Evolutionary conservation across 2,888 invertebrate species (phyloP).

Genomic region (Osedax frankpressi): DNA sequence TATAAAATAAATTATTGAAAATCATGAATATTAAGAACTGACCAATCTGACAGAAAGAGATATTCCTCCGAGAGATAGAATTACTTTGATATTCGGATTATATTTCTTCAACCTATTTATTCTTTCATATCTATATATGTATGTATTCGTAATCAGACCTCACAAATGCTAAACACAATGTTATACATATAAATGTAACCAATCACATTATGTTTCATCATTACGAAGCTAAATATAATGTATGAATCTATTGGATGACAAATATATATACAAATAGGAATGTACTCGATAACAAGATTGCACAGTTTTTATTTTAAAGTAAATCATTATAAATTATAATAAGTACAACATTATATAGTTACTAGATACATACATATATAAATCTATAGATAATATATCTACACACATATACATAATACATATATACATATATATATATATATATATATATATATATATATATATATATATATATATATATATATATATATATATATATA

Average conservation of each 20-base stretch:
- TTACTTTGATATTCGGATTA: not conserved
- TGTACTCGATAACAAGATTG: too few relatives aligned
- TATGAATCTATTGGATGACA: too few relatives aligned
- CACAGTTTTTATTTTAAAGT: too few relatives aligned
- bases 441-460: not conserved
- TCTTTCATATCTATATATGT: not conserved
- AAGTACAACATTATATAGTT: too few relatives aligned
- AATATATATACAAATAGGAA: too few relatives aligned
- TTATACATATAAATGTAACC: not conserved
- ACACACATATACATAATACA: too few relatives aligned
- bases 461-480: too few relatives aligned
- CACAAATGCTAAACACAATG: not conserved
- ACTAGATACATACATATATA: not conserved
- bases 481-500: not conserved
- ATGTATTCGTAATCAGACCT: not conserved
- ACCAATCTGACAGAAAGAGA: not conserved
- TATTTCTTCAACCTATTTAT: not conserved
- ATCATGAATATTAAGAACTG: not conserved
- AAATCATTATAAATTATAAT: too few relatives aligned
- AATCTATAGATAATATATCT: not conserved
- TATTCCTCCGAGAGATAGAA: conserved; percentile 4
- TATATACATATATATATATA: too few relatives aligned
- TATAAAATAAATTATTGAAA: not conserved
- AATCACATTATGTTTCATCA: not conserved
- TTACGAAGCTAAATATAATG: not conserved